phyloP scores from a whole-genome alignment of 1,140 invertebrate species.

The Conus betulinus region DNA sequence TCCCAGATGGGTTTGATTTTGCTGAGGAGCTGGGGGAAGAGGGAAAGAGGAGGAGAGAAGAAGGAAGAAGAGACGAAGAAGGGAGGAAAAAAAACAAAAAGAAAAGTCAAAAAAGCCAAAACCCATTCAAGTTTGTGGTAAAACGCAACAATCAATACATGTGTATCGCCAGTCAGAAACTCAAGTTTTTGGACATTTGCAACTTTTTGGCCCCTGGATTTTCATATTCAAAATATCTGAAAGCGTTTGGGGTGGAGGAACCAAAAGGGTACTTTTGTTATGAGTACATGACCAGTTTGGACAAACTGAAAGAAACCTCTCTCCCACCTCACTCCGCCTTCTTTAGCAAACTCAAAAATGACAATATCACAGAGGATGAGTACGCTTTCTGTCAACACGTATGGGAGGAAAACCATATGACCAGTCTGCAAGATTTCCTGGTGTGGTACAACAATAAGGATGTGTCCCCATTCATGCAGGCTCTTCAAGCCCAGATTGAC shows the following conservation, averaged over 20 bases:
- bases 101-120: not conserved
- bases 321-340: slow-evolving; percentile 31
- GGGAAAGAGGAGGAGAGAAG: not conserved
- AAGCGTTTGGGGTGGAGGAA: too few relatives aligned
- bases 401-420: slow-evolving; percentile 37
- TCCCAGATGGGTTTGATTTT: too few relatives aligned
- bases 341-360: too few relatives aligned
- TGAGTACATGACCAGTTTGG: too few relatives aligned
- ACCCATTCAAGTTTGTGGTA: slow-evolving; percentile 38
- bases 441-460: slow-evolving; percentile 53
- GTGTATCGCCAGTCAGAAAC: slow-evolving; percentile 37
- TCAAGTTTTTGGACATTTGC: slow-evolving; percentile 47
- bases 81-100: not conserved
- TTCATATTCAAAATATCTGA: not conserved
- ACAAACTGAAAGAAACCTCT: slow-evolving; percentile 30
- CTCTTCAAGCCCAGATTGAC: slow-evolving; percentile 36
- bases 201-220: slow-evolving; percentile 46
- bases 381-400: too few relatives aligned
- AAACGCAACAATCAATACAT: not conserved
- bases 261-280: slow-evolving; percentile 11
- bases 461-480: slow-evolving; percentile 39
- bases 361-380: too few relatives aligned
- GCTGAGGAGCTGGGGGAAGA: too few relatives aligned
- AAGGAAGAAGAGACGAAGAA: not conserved
- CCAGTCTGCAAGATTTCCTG: slow-evolving; percentile 44